A percentile compares a stretch with the other conserved stretches of the same genome.
Conservation (phyloP, 2,797 vertebrate genomes). For the Pyrocephalus nanus region DNA sequence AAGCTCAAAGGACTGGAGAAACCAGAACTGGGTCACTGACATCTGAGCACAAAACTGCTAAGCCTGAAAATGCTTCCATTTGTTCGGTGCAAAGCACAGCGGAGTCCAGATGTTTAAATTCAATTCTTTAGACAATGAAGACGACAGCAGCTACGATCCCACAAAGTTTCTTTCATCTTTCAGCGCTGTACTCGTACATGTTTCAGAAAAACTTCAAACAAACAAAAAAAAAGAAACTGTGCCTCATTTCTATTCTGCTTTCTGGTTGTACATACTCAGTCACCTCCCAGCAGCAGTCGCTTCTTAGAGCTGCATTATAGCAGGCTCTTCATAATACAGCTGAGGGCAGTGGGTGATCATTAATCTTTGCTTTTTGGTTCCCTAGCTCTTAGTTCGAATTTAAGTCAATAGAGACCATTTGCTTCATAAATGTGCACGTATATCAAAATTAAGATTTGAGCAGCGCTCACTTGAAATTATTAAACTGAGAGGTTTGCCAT, state of each 20-base stretch:
- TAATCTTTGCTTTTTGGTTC: neutral
- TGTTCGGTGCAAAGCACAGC: neutral
- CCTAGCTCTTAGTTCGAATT: neutral
- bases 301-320: neutral
- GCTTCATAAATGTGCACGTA: fast-evolving
- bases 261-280: neutral
- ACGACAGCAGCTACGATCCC: neutral
- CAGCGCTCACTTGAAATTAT: neutral
- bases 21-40: constrained; percentile 20
- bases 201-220: neutral
- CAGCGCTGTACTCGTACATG: neutral
- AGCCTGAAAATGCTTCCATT: neutral
- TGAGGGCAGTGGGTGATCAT: neutral
- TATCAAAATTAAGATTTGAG: neutral
- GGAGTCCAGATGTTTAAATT: neutral
- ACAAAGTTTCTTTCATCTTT: neutral
- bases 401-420: neutral
- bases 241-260: neutral
- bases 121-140: neutral
- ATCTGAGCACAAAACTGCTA: neutral
- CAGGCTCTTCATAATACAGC: neutral
- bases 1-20: neutral
- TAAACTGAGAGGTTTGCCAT: neutral
- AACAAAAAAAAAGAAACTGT: neutral
- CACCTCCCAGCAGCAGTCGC: neutral